phyloP scores from a whole-genome alignment of 1,140 invertebrate species.

The Saxidomus purpurata region DNA sequence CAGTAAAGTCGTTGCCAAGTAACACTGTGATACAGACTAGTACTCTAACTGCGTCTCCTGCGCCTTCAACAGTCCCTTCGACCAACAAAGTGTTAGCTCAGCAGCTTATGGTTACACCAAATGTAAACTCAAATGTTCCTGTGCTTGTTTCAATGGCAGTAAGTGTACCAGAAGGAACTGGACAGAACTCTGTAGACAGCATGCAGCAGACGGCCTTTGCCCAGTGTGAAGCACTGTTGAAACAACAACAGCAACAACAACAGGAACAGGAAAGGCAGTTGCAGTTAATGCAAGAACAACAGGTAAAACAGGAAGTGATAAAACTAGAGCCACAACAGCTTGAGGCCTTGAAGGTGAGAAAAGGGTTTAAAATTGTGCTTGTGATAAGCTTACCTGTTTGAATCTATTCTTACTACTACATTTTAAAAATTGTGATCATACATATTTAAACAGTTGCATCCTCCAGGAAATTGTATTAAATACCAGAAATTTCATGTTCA shows the following conservation, averaged over 20 bases:
- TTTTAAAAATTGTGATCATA: too few species aligned
- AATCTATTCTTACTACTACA: too few species aligned
- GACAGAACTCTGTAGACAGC: conserved; percentile 2
- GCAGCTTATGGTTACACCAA: conserved; percentile 44
- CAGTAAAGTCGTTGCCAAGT: conserved; percentile 16
- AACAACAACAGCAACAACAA: conserved; percentile 82
- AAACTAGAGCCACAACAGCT: conserved; percentile 25
- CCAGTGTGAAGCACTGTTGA: conserved; percentile 67
- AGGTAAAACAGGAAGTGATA: conserved; percentile 66
- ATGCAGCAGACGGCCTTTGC: neutral
- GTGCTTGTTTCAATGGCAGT: conserved; percentile 1
- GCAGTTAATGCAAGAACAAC: conserved; percentile 73
- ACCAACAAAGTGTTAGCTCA: conserved; percentile 56
- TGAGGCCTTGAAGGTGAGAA: conserved; percentile 18
- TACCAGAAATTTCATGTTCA: too few species aligned
- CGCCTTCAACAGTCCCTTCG: conserved; percentile 5
- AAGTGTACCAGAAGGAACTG: neutral
- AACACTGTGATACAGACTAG: conserved; percentile 17
- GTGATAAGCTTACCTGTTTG: too few species aligned
- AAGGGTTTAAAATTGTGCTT: too few species aligned
- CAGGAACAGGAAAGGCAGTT: conserved; percentile 82
- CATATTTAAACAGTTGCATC: too few species aligned
- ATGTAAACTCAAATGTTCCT: neutral
- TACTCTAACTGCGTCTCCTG: neutral
- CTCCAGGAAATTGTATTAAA: too few species aligned